phyloP scores from a whole-genome alignment of 2,113 vertebrate genomes.

The Burhinus oedicnemus region DNA sequence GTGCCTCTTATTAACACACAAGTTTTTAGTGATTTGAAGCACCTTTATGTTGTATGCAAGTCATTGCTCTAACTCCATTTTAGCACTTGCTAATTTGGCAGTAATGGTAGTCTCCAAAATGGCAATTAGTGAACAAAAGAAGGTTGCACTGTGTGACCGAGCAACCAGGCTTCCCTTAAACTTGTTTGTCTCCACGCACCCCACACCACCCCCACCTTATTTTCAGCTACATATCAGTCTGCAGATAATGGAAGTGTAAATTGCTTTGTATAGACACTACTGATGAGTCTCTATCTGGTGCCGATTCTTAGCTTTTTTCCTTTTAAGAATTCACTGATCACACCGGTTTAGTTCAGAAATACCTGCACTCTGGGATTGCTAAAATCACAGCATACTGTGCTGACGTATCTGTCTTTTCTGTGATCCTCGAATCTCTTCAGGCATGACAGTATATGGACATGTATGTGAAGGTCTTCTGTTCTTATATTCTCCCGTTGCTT shows the following conservation, averaged over 20 bases:
- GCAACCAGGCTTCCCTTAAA: conserved; percentile 40
- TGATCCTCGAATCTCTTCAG: neutral
- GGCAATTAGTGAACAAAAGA: conserved; percentile 67
- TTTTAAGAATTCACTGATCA: conserved; percentile 10
- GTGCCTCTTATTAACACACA: neutral
- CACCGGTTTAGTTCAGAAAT: neutral
- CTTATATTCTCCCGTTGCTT: neutral
- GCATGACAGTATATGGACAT: neutral
- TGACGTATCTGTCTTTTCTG: neutral
- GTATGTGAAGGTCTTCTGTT: neutral
- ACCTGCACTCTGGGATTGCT: neutral
- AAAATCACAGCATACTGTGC: neutral
- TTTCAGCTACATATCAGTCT: conserved; percentile 3
- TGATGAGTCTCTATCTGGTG: conserved; percentile 21
- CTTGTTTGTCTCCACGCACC: neutral
- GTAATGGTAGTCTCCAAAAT: conserved; percentile 49
- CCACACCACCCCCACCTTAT: neutral
- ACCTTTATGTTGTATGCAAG: conserved; percentile 9
- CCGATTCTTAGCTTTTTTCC: conserved; percentile 26
- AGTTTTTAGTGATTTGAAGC: conserved; percentile 38
- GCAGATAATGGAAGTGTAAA: conserved; percentile 17
- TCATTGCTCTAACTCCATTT: conserved; percentile 27
- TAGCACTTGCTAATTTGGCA: conserved; percentile 36
- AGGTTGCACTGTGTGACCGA: conserved; percentile 42
- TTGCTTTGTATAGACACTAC: conserved; percentile 33